Conservation (phyloP, 2,888 invertebrate genomes). For the Metalampra italica region DNA sequence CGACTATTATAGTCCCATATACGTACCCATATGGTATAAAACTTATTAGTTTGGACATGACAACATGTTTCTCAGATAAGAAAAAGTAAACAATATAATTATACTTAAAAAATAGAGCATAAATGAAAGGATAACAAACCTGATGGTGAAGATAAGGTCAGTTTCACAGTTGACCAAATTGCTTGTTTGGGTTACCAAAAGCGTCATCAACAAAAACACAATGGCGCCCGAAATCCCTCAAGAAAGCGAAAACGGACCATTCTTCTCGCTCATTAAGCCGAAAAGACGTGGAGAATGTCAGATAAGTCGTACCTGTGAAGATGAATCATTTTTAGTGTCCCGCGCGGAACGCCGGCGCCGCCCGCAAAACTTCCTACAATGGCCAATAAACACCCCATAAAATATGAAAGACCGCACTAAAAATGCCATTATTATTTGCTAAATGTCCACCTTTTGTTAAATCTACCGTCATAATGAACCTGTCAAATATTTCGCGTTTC, state of each 20-base stretch:
- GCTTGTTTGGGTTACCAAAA: constrained; percentile 7
- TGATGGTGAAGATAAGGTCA: background rate
- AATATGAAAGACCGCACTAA: constrained; percentile 71
- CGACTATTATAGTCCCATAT: constrained; percentile 7
- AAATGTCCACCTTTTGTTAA: constrained; percentile 71
- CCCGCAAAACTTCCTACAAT: constrained; percentile 54
- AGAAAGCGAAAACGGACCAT: constrained; percentile 30
- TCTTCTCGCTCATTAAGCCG: constrained; percentile 56
- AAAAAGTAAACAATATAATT: no score
- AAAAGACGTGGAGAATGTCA: constrained; percentile 52
- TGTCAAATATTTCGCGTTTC: constrained; percentile 51
- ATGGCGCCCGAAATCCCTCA: background rate
- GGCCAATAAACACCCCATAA: constrained; percentile 75
- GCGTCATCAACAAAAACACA: constrained; percentile 4
- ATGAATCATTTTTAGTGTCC: constrained; percentile 69
- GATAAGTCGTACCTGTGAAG: constrained; percentile 52
- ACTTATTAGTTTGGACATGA: constrained; percentile 27
- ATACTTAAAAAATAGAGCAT: no score
- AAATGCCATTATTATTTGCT: constrained; percentile 67
- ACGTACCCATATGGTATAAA: constrained; percentile 23
- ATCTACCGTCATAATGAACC: constrained; percentile 46
- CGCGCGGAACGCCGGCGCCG: constrained; percentile 45
- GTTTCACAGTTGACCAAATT: background rate
- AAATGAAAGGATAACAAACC: no score
- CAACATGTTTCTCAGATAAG: constrained; percentile 15